Percentiles rank a stretch among this genome's conserved stretches.
phyloP scores from a whole-genome alignment of 2,888 invertebrate species.

The Dorcus hopei region DNA sequence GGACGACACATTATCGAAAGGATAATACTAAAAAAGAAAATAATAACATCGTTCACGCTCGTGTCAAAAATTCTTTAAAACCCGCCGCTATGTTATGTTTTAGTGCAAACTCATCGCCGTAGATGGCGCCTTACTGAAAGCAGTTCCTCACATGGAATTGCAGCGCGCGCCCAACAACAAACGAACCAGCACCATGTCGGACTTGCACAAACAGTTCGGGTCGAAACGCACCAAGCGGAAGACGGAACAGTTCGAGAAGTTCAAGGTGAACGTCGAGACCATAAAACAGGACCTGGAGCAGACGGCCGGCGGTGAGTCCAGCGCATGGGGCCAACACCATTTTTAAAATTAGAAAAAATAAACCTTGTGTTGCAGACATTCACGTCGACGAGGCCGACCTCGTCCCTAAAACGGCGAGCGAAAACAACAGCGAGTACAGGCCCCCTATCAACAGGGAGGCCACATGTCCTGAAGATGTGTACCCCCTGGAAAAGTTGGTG shows the following conservation, averaged over 20 bases:
- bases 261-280: slow-evolving; percentile 57
- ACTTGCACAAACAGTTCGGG: slow-evolving; percentile 62
- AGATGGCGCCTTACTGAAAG: slow-evolving; percentile 20
- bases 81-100: slow-evolving; percentile 7
- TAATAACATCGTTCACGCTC: no score
- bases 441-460: slow-evolving; percentile 55
- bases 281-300: slow-evolving; percentile 58
- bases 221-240: slow-evolving; percentile 60
- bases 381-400: slow-evolving; percentile 47
- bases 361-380: slow-evolving; percentile 22
- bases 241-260: slow-evolving; percentile 59
- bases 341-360: neutral
- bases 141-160: neutral
- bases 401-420: slow-evolving; percentile 41
- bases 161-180: no score
- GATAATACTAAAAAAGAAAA: no score
- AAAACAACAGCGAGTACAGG: slow-evolving; percentile 47
- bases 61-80: no score
- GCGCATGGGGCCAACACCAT: neutral
- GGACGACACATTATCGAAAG: no score
- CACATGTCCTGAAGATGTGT: slow-evolving; percentile 49
- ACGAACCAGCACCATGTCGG: slow-evolving; percentile 23
- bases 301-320: slow-evolving; percentile 51
- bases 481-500: slow-evolving; percentile 50
- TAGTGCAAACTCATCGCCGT: slow-evolving; percentile 23